Base-by-base conservation (phyloP, 37 sponge, comb jelly and placozoan genomes). In the Tethya wilhelma region DNA sequence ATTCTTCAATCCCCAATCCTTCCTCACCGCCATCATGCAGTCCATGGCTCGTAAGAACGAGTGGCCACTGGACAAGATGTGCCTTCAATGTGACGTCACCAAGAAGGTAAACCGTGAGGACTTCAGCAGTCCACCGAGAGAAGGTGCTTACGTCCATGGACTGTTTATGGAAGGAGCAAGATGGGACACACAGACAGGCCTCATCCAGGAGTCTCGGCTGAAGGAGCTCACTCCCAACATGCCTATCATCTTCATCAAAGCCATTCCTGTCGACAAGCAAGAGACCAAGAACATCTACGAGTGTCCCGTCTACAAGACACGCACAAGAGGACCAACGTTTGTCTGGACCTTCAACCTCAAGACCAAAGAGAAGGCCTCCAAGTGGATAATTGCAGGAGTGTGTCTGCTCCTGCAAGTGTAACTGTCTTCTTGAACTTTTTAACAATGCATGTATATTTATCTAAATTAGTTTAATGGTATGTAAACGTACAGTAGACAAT, bases 271-370 rank as follows among this genome's bases (percentile, higher is more conserved):
- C 19, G 96, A 98, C 75, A 95, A 94, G 70, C 96, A 96, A 78
- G 98, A 98, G 56, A 86, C 88, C 4, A 93, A 86, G 87, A 98
- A 98, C 79, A 80, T 98, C 66, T 98, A 98, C 83, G 91, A 93
- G 73, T 98, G 98, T 73, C 98, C 98, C 1, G 96, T 98, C 36
- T 98, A 98, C 90, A 98, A 98, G 81, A 98, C 98, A 0, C 83
- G 87, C 38, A 85, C 90, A 55, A 87, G 98, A 30, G 98, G 98
- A 2, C 98, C 94, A 4, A 98, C 98, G 0, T 98, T 83, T 64
- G 98, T 98, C 42, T 98, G 98, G 98, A 98, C 98, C 67, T 98
- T 98, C 88, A 98, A 98, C 77, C 84, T 98, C 59, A 98, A 98
- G 89, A 98, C 96, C 69, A 98, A 98, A 74, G 98, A 98, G 79